Evolutionary conservation across 1,140 invertebrate genomes (phyloP), one percentile per base, ranked within the genome.

Genomic region (Camponotus vicinus): DNA sequence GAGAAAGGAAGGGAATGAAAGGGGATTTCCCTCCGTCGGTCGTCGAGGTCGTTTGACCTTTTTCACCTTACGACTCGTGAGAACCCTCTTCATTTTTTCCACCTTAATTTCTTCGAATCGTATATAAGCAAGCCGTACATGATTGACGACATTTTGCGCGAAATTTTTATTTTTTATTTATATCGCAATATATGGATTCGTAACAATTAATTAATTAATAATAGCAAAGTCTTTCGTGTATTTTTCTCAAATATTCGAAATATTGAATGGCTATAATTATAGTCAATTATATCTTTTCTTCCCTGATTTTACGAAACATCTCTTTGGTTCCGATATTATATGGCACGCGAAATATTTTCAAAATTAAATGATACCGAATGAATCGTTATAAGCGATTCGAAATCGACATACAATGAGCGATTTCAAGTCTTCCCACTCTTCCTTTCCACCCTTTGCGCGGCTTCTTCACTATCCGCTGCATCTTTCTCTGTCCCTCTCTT

Each of bases 41-140:
- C 18, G 5, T 18, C 45, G 42, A 67, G 32, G 34, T 52, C 4
- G 15, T 59, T 37, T 70, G 69, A 75, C 57, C 79, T 83, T 63
- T 83, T 83, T 8, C 69, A 83, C 55, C 55, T 49, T 27, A 37
- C 49, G 37, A 40, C 49, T 80, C 79, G 79, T 83, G 79, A 75
- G 79, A 83, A 64, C 5, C 42, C 57, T 73, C 40, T 40, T 83
- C 69, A 37, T 73, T 73, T 59, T 82, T 77, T 45, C 27, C 18
- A n/a, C n/a, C 18, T 34, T 27, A 13, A 73, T 83, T 61, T 73
- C 40, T 32, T 40, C 21, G 67, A 70, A 52, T 78, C 37, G 21
- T 42, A n/a, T 78, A 42, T 34, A 42, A 27, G 40, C 67, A 71
- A 42, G 45, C n/a, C 52, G 40, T 42, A 27, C 40, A 70, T 42